A percentile compares a stretch with the other conserved stretches of the same genome.
phyloP scores from a whole-genome alignment of 1,140 invertebrate species.

The Caerostris extrusa region DNA sequence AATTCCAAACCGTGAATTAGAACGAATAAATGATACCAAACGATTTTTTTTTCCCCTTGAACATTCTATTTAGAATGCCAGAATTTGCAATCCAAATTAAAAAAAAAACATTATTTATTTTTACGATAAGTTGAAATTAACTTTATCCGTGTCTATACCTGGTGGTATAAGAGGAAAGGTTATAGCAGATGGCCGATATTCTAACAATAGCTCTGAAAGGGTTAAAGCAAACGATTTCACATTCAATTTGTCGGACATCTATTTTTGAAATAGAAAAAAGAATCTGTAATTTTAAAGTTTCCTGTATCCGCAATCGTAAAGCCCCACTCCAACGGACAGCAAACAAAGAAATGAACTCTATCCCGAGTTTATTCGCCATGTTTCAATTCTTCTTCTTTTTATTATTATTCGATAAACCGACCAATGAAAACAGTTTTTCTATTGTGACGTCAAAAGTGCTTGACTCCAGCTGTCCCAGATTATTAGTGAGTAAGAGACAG shows the following conservation, averaged over 20 bases:
- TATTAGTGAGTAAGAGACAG: not conserved
- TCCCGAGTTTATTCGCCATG: not conserved
- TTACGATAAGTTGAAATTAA: not conserved
- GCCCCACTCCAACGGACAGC: not conserved
- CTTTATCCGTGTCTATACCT: not conserved
- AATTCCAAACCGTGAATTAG: too few relatives aligned
- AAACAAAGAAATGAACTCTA: slow-evolving; percentile 6
- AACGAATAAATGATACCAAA: too few relatives aligned
- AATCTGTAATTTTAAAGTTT: slow-evolving; percentile 36
- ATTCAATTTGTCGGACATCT: slow-evolving; percentile 6
- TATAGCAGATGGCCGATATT: not conserved
- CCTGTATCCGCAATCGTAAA: not conserved
- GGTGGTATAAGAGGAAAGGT: not conserved
- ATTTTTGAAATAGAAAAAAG: slow-evolving; percentile 21
- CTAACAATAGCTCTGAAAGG: not conserved
- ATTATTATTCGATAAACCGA: not conserved
- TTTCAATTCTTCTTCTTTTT: not conserved
- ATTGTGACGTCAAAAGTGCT: not conserved
- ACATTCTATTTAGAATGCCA: too few relatives aligned
- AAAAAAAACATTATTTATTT: too few relatives aligned
- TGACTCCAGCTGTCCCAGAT: not conserved
- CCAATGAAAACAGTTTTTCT: not conserved
- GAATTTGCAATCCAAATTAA: too few relatives aligned
- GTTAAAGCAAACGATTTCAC: not conserved
- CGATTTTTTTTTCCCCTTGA: too few relatives aligned